Conservation (phyloP, 2,797 vertebrate genomes). For the Notolabrus celidotus region DNA sequence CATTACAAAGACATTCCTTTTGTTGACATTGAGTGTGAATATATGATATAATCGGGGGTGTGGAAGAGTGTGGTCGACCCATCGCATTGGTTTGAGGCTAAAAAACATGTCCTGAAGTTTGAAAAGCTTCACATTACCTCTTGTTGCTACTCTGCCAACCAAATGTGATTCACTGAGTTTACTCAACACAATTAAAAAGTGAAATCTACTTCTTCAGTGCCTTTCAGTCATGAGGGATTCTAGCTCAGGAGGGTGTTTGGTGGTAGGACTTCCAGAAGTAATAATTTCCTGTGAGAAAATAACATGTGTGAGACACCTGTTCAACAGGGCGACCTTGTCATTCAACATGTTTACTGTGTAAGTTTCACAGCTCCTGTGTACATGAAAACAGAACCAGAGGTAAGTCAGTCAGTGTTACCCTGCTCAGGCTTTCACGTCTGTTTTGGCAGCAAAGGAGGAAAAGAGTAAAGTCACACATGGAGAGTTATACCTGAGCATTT, state of each 20-base stretch:
- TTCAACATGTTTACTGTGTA: conserved; percentile 10
- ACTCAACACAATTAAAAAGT: too few species aligned
- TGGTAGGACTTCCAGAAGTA: too few species aligned
- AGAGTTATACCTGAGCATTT: too few species aligned
- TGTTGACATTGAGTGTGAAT: conserved; percentile 83
- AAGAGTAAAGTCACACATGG: background rate
- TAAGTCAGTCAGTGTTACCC: background rate
- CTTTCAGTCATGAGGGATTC: too few species aligned
- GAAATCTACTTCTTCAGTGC: too few species aligned
- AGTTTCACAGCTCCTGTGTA: conserved; percentile 13
- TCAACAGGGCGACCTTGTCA: conserved; percentile 18
- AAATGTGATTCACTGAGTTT: too few species aligned
- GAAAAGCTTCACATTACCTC: too few species aligned
- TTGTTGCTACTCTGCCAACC: too few species aligned
- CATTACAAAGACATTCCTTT: conserved; percentile 87
- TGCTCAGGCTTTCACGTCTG: background rate
- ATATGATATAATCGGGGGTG: conserved; percentile 26
- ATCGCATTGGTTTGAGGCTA: too few species aligned
- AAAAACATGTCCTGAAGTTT: too few species aligned
- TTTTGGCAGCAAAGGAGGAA: background rate
- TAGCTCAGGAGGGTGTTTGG: too few species aligned
- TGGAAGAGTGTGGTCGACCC: too few species aligned
- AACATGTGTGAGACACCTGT: background rate
- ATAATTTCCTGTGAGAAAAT: conserved; percentile 3
- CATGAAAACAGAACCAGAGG: conserved; percentile 8